phyloP scores from a whole-genome alignment of 2,888 invertebrate genomes.

The Parapristionchus giblindavisi region DNA sequence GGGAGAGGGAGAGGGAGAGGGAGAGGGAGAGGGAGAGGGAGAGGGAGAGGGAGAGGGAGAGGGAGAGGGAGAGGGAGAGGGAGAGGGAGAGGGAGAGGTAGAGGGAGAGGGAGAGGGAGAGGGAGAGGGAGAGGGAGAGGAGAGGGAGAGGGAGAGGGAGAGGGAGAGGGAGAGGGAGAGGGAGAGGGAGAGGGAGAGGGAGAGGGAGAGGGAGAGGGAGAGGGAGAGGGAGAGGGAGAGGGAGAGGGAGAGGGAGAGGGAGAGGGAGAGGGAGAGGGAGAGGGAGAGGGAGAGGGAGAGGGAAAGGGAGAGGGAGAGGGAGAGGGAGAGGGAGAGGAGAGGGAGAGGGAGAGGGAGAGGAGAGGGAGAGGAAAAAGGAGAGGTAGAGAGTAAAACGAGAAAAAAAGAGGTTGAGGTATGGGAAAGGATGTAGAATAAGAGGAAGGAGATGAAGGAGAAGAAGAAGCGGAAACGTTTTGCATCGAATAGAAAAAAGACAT shows the following conservation, averaged over 20 bases:
- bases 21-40: neutral
- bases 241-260: slow-evolving; percentile 27
- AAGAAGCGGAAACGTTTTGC: neutral
- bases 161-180: neutral
- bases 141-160: slow-evolving; percentile 19
- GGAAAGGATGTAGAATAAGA: neutral
- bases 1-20: neutral
- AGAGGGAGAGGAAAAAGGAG: neutral
- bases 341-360: slow-evolving; percentile 21
- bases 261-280: neutral
- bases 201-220: slow-evolving; percentile 3
- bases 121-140: neutral
- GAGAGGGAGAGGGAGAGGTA: no score
- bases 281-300: neutral
- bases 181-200: neutral
- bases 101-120: no score
- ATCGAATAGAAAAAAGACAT: neutral
- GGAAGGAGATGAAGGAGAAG: neutral
- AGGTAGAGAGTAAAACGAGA: neutral
- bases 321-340: slow-evolving; percentile 7
- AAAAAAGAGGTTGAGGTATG: neutral
- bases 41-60: neutral
- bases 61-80: neutral
- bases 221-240: slow-evolving; percentile 38
- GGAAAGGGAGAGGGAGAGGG: neutral